These are phyloP conservation scores for Chaetops frenatus DNA, from an alignment of 2,113 vertebrate species.

Conservation along the genomic window DNA sequence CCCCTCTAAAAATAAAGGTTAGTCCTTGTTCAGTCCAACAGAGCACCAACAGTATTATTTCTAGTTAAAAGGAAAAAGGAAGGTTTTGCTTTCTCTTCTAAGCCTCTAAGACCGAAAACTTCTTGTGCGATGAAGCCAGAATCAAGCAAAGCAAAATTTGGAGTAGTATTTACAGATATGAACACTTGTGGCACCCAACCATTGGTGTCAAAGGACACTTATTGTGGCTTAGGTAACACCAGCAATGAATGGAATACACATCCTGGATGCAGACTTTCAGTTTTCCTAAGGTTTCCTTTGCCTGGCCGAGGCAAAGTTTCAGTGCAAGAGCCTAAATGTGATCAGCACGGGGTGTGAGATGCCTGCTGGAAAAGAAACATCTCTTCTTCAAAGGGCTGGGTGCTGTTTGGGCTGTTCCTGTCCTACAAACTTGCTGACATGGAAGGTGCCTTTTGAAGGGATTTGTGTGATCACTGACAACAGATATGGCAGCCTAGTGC, in stretches of 20 bases:
- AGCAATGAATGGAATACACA: not conserved
- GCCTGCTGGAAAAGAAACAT: not conserved
- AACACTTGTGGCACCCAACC: conserved; percentile 52
- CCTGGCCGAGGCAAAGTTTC: not conserved
- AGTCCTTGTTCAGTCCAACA: not conserved
- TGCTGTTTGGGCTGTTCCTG: not conserved
- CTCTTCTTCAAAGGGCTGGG: not conserved
- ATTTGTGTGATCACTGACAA: not conserved
- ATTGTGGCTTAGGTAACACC: conserved; percentile 31
- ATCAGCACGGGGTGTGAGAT: not conserved
- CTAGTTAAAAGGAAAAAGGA: not conserved
- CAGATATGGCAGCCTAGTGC: not conserved
- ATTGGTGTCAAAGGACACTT: conserved; percentile 64
- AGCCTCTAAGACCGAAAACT: not conserved
- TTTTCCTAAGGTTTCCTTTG: not conserved
- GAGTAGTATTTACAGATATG: conserved; percentile 46
- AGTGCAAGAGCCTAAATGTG: conserved; percentile 2
- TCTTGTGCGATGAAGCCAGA: conserved; percentile 47
- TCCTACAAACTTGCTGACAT: not conserved
- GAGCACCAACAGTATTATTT: not conserved
- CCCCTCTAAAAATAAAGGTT: not conserved
- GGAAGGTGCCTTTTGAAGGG: not conserved
- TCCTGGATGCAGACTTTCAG: not conserved
- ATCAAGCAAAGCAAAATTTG: conserved; percentile 30
- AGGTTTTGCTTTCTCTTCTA: conserved; percentile 17